Evolutionary conservation across 2,797 vertebrate genomes (phyloP), one percentile per base, ranked within the genome.

Genomic region (Pyrocephalus nanus): DNA sequence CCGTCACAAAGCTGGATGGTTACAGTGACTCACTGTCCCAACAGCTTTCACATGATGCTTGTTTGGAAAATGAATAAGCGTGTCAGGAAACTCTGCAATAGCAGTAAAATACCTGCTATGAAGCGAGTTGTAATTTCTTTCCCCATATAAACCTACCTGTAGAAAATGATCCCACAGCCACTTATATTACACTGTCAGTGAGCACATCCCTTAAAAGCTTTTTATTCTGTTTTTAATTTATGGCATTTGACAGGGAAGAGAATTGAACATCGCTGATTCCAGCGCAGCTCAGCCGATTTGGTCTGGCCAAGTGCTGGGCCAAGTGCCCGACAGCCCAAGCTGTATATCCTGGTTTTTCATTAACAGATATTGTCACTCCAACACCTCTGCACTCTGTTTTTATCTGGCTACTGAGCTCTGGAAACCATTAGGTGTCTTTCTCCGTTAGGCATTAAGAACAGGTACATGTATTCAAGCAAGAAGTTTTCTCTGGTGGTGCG

Each of bases 161-260:
- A 82, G 93, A 91, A 94, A 94, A 92, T 51, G 60, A 94, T 96
- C 88, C 93, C 61, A 73, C 54, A 89, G 92, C 65, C 83, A 86
- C 88, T 94, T 82, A 74, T 19, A 93, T 94, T 92, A 97, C 96
- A 82, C 88, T 96, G 92, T 89, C 93, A 87, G 86, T 23, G 69
- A 95, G 71, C 69, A 85, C 78, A 95, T 89, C 75, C 53, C 78
- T 93, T 94, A 92, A 94, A 96, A 97, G 95, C 92, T 91, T 94
- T 95, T 93, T 93, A 94, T 93, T 87, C 86, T 86, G 75, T 70
- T 94, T 87, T 92, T 95, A 94, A 95, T 97, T 94, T 96, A 95
- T 0, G 0, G 54, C 3, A 0, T 83, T 92, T 95, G 94, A 93
- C 92, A 95, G 67, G 88, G 84, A 76, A 73, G 89, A 89, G 93